A percentile compares a stretch with the other conserved stretches of the same genome.
Conservation (phyloP, 1,140 invertebrate genomes). For the Drosophila murphyi region DNA sequence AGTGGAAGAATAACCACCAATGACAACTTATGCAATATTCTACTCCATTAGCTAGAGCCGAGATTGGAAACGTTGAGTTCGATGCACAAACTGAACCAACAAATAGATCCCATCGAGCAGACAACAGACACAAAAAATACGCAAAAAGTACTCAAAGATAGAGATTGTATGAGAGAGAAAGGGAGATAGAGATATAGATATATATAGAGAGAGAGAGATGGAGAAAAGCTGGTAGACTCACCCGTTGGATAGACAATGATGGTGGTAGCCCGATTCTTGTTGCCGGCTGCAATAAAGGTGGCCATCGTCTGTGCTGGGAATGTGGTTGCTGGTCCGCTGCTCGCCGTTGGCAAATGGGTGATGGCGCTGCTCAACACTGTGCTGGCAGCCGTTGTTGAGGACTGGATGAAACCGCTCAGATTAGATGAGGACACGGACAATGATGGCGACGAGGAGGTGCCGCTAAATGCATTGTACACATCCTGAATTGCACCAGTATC, state of each 20-base stretch:
- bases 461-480: constrained; percentile 50
- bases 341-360: constrained; percentile 38
- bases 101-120: too few relatives aligned
- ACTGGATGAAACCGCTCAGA: constrained; percentile 69
- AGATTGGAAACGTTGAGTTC: too few relatives aligned
- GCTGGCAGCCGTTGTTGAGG: constrained; percentile 65
- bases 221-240: constrained; percentile 42
- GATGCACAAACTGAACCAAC: too few relatives aligned
- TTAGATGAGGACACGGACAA: background rate
- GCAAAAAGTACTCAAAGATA: too few relatives aligned
- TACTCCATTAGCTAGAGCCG: too few relatives aligned
- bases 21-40: too few relatives aligned
- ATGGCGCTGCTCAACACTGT: constrained; percentile 51
- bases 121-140: too few relatives aligned
- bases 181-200: too few relatives aligned
- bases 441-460: constrained; percentile 8
- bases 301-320: constrained; percentile 74
- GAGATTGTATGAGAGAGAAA: too few relatives aligned
- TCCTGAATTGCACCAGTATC: background rate
- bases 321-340: constrained; percentile 45
- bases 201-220: background rate
- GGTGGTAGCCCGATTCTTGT: constrained; percentile 77
- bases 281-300: constrained; percentile 71
- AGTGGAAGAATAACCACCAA: too few relatives aligned
- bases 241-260: constrained; percentile 82